Conservation (phyloP, 2,888 invertebrate species). For the Drosophila nigricruria region DNA sequence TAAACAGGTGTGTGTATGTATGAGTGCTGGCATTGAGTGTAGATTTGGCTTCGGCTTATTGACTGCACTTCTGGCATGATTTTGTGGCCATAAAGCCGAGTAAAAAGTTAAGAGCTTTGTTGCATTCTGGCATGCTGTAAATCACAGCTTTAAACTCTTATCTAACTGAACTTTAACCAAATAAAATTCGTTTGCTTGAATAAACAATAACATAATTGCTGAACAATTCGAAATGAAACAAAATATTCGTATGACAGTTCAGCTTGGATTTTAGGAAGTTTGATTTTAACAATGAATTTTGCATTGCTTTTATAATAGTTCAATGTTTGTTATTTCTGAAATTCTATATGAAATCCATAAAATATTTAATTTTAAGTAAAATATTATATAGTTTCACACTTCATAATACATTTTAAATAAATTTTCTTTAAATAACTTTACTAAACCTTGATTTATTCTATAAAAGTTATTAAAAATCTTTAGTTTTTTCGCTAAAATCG, state of each 20-base stretch:
- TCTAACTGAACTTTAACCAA: conserved; percentile 13
- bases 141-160: conserved; percentile 14
- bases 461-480: neutral
- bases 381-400: neutral
- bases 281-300: neutral
- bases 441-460: neutral
- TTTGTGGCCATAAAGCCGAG: conserved; percentile 36
- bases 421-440: too few species aligned
- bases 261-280: neutral
- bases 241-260: neutral
- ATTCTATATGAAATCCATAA: neutral
- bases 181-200: conserved; percentile 3
- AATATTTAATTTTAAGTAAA: neutral
- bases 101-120: conserved; percentile 44
- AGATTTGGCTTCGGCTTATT: conserved; percentile 44
- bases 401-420: too few species aligned
- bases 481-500: neutral
- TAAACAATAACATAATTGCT: neutral
- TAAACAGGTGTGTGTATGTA: neutral
- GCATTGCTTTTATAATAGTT: neutral
- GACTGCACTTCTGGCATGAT: conserved; percentile 37
- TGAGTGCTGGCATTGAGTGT: conserved; percentile 17
- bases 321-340: neutral
- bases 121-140: conserved; percentile 43
- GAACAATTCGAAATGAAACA: neutral